Percentiles rank a stretch among this genome's conserved stretches.
Conservation (phyloP, 2,797 vertebrate species). For the Rhincodon typus region DNA sequence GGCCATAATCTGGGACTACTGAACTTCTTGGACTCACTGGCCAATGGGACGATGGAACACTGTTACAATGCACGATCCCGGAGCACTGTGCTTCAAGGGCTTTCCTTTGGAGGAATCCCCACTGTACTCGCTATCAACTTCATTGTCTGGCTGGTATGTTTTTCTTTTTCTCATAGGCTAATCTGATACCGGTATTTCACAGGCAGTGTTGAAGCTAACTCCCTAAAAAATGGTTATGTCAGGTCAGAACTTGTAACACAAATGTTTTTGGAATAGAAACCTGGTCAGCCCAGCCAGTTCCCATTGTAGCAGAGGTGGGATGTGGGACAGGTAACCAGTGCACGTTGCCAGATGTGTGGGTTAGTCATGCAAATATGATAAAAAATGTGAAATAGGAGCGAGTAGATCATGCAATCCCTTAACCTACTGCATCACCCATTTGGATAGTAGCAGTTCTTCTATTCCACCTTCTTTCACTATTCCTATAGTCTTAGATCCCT, state of each 20-base stretch:
- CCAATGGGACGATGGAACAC: slow-evolving; percentile 66
- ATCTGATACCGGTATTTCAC: not conserved
- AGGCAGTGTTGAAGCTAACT: not conserved
- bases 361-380: not conserved
- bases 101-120: slow-evolving; percentile 85
- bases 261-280: not conserved
- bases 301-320: not conserved
- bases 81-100: slow-evolving; percentile 83
- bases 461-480: not conserved
- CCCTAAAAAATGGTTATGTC: not conserved
- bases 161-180: not conserved
- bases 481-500: not conserved
- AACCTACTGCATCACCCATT: not conserved
- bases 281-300: not conserved
- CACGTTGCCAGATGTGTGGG: not conserved
- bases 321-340: not conserved
- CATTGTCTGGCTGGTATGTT: slow-evolving; percentile 79
- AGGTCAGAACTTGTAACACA: not conserved
- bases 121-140: slow-evolving; percentile 84
- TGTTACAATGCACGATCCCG: slow-evolving; percentile 75
- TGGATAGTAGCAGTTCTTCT: not conserved
- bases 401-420: not conserved
- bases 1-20: slow-evolving; percentile 46
- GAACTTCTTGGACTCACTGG: slow-evolving; percentile 48
- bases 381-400: not conserved